Evolutionary conservation across 2,797 vertebrate genomes (phyloP).

Genomic region (Coregonus sp.): DNA sequence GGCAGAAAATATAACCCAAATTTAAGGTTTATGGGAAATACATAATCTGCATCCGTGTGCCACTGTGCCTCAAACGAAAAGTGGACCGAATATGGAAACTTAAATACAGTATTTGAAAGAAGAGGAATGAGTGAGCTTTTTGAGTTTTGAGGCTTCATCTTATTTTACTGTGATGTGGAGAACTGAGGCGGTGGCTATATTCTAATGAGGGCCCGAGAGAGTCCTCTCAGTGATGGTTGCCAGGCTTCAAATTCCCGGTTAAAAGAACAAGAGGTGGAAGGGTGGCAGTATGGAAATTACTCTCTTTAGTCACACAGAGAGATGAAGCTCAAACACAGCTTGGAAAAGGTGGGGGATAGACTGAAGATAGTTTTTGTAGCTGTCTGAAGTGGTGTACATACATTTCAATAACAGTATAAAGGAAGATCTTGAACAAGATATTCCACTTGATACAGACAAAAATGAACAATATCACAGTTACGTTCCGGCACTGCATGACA

Average conservation of each 20-base stretch:
- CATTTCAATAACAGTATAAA: neutral
- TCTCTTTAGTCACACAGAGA: slow-evolving; percentile 69
- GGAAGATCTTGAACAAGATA: neutral
- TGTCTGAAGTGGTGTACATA: slow-evolving; percentile 39
- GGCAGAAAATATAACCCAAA: slow-evolving; percentile 35
- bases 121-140: neutral
- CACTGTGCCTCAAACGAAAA: neutral
- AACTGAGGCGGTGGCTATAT: slow-evolving; percentile 29
- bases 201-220: too few relatives aligned
- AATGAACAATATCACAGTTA: slow-evolving; percentile 54
- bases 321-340: slow-evolving; percentile 60
- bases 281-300: slow-evolving; percentile 62
- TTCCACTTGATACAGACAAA: slow-evolving; percentile 34
- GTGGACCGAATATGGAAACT: neutral
- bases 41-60: neutral
- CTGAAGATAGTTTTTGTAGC: slow-evolving; percentile 38
- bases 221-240: too few relatives aligned
- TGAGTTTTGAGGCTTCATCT: neutral
- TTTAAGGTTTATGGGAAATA: slow-evolving; percentile 1
- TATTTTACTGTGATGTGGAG: slow-evolving; percentile 30
- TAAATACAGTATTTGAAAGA: neutral
- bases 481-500: neutral
- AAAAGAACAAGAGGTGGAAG: slow-evolving; percentile 49
- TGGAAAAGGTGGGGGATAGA: slow-evolving; percentile 39
- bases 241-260: too few relatives aligned